Evolutionary conservation across 2,888 invertebrate species (phyloP), one percentile per base, ranked within the genome.

Genomic region (Ornithoptera alexandrae): DNA sequence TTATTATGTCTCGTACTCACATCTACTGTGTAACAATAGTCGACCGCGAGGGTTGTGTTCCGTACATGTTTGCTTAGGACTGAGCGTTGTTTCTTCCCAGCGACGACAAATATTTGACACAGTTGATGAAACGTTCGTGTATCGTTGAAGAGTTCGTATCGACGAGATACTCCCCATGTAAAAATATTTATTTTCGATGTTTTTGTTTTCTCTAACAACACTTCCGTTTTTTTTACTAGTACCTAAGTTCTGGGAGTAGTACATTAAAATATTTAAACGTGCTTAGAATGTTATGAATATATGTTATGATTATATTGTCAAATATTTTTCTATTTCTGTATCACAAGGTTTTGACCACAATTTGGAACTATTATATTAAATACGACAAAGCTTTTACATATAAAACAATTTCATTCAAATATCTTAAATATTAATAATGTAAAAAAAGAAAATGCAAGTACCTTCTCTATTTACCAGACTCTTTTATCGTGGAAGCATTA

Each of bases 31-130:
- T 67, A 67, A 70, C 67, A 67, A 70, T 70, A 65, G 70, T 53
- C 70, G 30, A 70, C 63, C 59, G 63, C 62, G 62, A 58, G 63
- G 68, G 61, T 68, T 65, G 64, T 71, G 60, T 68, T 59, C 65
- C 22, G 46, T 65, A 71, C 65, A 68, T 71, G 68, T 71, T 71
- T 71, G 62, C 65, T 71, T 71, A 71, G 71, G 71, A 68, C 59
- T 39, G 57, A 67, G 65, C 65, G 68, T 68, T 65, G 65, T 68
- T 65, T 71, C 71, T 68, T 68, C 68, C 65, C 57, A 68, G 65
- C 65, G 68, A 67, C 68, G 59, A 64, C 67, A 71, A 71, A 71
- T 71, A 71, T 71, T 71, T 71, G 65, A 68, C 68, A 24, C 50
- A 65, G 71, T 68, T 71, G 71, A 68, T 68, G 65, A 71, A 65